Conservation (phyloP, 1,140 invertebrate genomes). For the Tetranychus urticae region DNA sequence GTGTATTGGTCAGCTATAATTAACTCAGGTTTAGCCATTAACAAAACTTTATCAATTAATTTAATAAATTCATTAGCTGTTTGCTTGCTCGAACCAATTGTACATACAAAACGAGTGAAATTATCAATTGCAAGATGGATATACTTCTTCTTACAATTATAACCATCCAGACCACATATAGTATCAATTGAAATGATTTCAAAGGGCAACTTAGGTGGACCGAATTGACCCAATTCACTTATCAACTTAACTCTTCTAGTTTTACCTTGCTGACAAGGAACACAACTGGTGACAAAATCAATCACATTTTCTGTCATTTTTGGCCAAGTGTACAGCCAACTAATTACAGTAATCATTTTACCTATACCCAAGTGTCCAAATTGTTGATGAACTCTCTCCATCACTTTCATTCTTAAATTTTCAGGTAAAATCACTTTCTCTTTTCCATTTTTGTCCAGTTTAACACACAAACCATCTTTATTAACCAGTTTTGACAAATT, state of each 20-base stretch:
- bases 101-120: conserved; percentile 4
- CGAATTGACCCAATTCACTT: not conserved
- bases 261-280: not conserved
- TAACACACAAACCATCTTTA: no score
- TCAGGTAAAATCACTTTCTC: not conserved
- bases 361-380: not conserved
- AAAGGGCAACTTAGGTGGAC: not conserved
- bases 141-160: not conserved
- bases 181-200: conserved; percentile 1
- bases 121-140: conserved; percentile 1
- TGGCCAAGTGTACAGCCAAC: not conserved
- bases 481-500: no score
- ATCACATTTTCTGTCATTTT: not conserved
- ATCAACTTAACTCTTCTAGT: not conserved
- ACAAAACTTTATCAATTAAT: not conserved
- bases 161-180: not conserved
- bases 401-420: not conserved
- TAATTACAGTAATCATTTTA: not conserved
- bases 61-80: not conserved
- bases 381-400: not conserved
- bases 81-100: not conserved
- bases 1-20: not conserved
- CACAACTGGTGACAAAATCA: not conserved
- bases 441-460: no score
- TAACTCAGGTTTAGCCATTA: not conserved